Evolutionary conservation across 2,113 vertebrate species (phyloP).

Genomic region (Turnix velox): DNA sequence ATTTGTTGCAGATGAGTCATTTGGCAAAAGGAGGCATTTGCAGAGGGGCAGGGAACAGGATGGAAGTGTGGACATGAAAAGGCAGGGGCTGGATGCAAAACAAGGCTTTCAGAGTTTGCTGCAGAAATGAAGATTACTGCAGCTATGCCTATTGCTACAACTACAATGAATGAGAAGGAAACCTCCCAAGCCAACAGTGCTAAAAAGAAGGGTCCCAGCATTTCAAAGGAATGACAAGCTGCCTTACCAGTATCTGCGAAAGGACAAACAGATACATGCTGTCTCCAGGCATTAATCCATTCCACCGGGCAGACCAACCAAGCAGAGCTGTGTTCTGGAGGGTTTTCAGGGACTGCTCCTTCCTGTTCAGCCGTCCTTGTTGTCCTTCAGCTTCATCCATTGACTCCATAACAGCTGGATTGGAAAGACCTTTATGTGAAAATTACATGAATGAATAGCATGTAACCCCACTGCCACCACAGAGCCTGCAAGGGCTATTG

Average conservation of each 20-base stretch:
- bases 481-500: not conserved
- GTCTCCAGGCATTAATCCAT: conserved; percentile 76
- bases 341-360: conserved; percentile 59
- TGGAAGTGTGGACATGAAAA: not conserved
- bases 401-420: conserved; percentile 67
- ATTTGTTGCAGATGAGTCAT: not conserved
- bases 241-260: conserved; percentile 89
- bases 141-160: not conserved
- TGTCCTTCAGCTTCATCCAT: conserved; percentile 57
- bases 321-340: conserved; percentile 59
- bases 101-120: not conserved
- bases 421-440: conserved; percentile 57
- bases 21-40: not conserved
- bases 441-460: not conserved
- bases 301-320: conserved; percentile 71
- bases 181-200: not conserved
- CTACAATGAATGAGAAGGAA: not conserved
- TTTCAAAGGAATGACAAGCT: not conserved
- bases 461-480: not conserved
- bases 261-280: conserved; percentile 80
- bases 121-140: not conserved
- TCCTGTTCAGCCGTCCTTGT: conserved; percentile 28
- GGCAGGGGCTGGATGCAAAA: not conserved
- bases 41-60: not conserved
- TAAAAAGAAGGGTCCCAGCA: not conserved